Percentiles rank a stretch among this genome's conserved stretches.
Conservation (phyloP, 2,888 invertebrate species). For the Lepidochitona cinerea region DNA sequence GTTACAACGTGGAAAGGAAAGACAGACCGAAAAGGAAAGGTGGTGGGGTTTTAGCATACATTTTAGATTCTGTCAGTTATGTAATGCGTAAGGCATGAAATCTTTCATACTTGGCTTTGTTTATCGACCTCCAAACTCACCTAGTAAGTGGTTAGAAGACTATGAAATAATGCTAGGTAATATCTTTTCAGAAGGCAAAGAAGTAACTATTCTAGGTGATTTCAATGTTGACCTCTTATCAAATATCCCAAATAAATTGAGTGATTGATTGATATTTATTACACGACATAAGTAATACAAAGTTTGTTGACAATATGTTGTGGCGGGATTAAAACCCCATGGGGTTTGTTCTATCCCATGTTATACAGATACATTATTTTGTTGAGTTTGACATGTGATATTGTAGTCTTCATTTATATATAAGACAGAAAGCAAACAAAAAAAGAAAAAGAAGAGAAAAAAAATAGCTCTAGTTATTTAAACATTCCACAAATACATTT, state of each 20-base stretch:
- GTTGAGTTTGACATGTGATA: no score
- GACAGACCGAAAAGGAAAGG: not conserved
- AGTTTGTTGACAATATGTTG: no score
- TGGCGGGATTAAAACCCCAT: no score
- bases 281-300: no score
- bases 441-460: no score
- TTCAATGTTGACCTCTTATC: not conserved
- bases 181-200: not conserved
- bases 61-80: not conserved
- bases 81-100: not conserved
- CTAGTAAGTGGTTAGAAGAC: not conserved
- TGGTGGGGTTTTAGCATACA: not conserved
- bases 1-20: not conserved
- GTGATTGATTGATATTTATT: no score
- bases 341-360: no score
- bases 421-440: no score
- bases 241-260: not conserved
- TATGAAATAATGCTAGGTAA: not conserved
- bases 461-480: no score
- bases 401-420: no score
- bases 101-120: slow-evolving; percentile 2
- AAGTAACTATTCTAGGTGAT: not conserved
- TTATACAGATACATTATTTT: no score
- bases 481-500: no score
- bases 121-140: slow-evolving; percentile 2